Evolutionary conservation across 2,113 vertebrate species (phyloP).

Genomic region (Pachycephala philippinensis): DNA sequence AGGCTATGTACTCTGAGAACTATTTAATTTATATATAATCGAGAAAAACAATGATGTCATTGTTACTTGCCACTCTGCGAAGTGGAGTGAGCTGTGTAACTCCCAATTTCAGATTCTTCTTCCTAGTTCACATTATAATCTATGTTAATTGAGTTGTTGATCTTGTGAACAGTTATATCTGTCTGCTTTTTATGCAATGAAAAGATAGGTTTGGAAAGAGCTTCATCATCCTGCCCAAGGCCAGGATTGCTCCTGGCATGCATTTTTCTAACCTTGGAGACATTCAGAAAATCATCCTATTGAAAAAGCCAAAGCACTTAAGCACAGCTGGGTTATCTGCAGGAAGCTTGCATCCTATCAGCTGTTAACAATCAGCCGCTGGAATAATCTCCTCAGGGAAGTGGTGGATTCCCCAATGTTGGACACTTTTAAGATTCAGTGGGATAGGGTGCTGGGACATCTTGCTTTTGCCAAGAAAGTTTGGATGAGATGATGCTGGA

Average conservation of each 20-base stretch:
- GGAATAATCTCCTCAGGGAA: not conserved
- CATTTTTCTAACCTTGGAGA: not conserved
- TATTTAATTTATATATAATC: not conserved
- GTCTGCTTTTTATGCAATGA: not conserved
- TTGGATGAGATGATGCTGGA: not conserved
- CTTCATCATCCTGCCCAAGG: not conserved
- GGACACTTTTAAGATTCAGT: not conserved
- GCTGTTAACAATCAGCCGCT: not conserved
- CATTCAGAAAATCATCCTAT: not conserved
- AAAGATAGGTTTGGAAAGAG: not conserved
- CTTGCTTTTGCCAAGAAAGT: not conserved
- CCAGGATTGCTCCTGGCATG: not conserved
- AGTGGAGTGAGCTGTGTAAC: not conserved
- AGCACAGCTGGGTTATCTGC: not conserved
- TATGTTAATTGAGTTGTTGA: not conserved
- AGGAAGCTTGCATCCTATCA: not conserved
- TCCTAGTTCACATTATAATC: not conserved
- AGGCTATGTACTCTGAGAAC: not conserved
- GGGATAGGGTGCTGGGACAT: not conserved
- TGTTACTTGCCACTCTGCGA: not conserved
- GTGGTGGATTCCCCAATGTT: rapidly evolving
- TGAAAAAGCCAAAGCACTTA: not conserved
- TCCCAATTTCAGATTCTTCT: not conserved
- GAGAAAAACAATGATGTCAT: not conserved
- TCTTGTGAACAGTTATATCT: not conserved